Evolutionary conservation across 2,888 invertebrate species (phyloP).

Genomic region (Tipula confusa): DNA sequence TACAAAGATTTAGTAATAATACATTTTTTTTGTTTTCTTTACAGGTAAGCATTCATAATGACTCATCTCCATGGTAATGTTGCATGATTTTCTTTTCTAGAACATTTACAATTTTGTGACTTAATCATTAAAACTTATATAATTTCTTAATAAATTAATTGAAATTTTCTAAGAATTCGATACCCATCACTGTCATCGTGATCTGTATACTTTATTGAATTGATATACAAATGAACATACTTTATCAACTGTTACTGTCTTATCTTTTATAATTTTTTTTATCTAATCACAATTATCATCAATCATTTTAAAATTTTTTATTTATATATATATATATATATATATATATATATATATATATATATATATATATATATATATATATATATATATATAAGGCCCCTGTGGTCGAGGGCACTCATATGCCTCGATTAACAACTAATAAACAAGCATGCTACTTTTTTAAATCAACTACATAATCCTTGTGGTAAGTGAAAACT

Average conservation of each 20-base stretch:
- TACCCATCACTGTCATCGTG: neutral
- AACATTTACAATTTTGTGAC: neutral
- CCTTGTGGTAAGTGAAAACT: no score
- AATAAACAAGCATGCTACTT: no score
- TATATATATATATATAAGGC: no score
- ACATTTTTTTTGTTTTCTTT: neutral
- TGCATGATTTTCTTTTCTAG: neutral
- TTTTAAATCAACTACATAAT: no score
- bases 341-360: no score
- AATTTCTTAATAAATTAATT: neutral
- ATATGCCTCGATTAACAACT: no score
- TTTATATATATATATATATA: no score
- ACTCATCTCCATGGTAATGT: neutral
- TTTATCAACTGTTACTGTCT: neutral
- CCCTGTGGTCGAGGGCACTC: no score
- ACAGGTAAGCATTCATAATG: neutral
- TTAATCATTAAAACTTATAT: neutral
- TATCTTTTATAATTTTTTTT: neutral
- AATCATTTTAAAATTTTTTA: neutral
- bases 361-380: no score
- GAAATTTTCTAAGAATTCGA: neutral
- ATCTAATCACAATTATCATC: constrained; percentile 3
- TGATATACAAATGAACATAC: neutral
- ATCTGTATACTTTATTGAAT: neutral
- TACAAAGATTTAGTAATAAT: neutral